phyloP scores from a whole-genome alignment of 2,888 invertebrate species.

The Ferdinandea cuprea region DNA sequence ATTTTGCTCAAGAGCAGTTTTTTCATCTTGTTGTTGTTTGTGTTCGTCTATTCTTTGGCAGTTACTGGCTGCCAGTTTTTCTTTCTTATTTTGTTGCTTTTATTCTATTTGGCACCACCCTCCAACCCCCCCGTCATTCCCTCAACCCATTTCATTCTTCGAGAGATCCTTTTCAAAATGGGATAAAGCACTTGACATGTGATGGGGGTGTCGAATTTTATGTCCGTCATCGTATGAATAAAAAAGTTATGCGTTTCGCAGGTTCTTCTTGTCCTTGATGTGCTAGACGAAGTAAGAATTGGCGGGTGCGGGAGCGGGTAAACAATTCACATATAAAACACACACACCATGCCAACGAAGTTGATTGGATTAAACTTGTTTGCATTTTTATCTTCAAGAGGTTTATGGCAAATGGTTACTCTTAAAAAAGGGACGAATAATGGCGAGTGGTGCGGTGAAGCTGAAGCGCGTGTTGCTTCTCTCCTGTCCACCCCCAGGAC shows the following conservation, averaged over 20 bases:
- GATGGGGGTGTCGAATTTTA: conserved; percentile 76
- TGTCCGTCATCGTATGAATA: conserved; percentile 76
- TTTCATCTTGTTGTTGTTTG: neutral
- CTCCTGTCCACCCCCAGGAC: conserved; percentile 14
- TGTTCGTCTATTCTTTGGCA: conserved; percentile 6
- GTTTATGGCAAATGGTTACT: conserved; percentile 71
- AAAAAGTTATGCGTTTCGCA: conserved; percentile 75
- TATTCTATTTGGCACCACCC: conserved; percentile 38
- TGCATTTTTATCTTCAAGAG: conserved; percentile 74
- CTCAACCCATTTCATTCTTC: conserved; percentile 9
- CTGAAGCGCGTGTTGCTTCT: conserved; percentile 53
- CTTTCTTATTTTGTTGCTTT: conserved; percentile 47
- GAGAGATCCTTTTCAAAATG: conserved; percentile 70
- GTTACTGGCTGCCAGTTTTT: conserved; percentile 6
- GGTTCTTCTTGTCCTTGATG: conserved; percentile 61
- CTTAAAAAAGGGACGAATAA: conserved; percentile 64
- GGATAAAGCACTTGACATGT: conserved; percentile 75
- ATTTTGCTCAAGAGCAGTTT: conserved; percentile 35
- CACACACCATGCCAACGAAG: conserved; percentile 34
- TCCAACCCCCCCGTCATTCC: too few species aligned
- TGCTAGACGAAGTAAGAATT: too few species aligned
- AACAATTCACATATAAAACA: neutral
- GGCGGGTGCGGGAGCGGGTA: conserved; percentile 3
- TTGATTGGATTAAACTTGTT: conserved; percentile 76
- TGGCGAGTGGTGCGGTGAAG: conserved; percentile 47